Conservation (phyloP, 2,113 vertebrate species). For the Alectura lathami region DNA sequence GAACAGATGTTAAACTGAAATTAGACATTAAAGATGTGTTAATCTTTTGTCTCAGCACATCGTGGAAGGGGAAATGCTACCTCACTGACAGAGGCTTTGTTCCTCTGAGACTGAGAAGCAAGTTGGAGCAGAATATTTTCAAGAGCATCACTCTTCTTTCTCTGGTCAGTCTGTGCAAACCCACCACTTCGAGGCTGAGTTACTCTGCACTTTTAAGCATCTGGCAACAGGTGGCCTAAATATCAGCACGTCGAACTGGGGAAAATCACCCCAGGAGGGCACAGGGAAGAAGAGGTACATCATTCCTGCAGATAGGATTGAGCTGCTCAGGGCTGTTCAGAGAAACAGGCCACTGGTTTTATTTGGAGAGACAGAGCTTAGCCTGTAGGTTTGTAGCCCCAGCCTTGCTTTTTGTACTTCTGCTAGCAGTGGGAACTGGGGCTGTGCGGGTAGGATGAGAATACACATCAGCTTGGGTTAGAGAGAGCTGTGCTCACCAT, state of each 20-base stretch:
- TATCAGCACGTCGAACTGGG: not conserved
- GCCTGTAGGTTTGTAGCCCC: not conserved
- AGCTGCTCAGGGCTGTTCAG: not conserved
- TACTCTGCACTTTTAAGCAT: not conserved
- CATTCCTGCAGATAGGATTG: not conserved
- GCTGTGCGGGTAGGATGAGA: not conserved
- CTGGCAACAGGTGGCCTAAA: not conserved
- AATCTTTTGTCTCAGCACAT: not conserved
- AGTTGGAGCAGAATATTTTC: not conserved
- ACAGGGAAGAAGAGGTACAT: not conserved
- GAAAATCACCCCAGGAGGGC: not conserved
- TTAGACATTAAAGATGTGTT: slow-evolving; percentile 12
- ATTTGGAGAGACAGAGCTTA: not conserved
- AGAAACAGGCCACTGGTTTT: not conserved
- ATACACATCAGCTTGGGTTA: not conserved
- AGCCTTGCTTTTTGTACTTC: not conserved
- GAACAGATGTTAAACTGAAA: slow-evolving; percentile 23
- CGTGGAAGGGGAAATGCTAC: not conserved
- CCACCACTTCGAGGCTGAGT: not conserved
- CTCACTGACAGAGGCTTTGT: not conserved
- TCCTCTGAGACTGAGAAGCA: not conserved
- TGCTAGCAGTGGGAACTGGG: not conserved
- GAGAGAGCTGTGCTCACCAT: not conserved
- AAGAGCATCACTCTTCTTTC: not conserved
- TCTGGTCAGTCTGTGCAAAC: not conserved